Conservation (phyloP, 2,113 vertebrate species). For the Sphyrna mokarran region DNA sequence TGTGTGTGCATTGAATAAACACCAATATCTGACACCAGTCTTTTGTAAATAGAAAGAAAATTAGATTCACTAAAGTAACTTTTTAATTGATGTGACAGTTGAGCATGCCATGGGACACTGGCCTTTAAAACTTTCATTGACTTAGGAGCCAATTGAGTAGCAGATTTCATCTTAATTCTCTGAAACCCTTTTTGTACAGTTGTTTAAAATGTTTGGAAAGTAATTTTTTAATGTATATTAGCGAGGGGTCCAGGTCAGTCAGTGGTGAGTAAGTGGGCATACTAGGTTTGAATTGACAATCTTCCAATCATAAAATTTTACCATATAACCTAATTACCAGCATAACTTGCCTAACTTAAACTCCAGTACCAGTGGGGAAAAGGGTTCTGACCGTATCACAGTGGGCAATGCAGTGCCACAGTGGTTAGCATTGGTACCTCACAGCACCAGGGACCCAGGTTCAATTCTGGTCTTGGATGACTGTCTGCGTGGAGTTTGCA, state of each 20-base stretch:
- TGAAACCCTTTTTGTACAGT: neutral
- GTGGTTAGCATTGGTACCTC: too few species aligned
- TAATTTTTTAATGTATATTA: neutral
- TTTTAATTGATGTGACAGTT: neutral
- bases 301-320: neutral
- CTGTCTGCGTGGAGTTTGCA: too few species aligned
- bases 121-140: neutral
- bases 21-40: conserved; percentile 20
- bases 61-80: neutral
- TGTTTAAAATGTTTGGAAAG: conserved; percentile 18
- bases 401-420: neutral
- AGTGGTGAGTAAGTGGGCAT: neutral
- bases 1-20: neutral
- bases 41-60: conserved; percentile 20
- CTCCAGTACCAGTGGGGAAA: neutral
- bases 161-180: neutral
- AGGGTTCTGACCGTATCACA: neutral
- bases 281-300: neutral
- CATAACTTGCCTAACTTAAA: neutral
- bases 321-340: neutral
- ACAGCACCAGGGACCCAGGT: too few species aligned
- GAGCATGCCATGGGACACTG: neutral
- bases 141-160: neutral
- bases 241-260: neutral
- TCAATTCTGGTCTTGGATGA: too few species aligned